These are phyloP conservation scores for Rhyacichthys aspro DNA, from an alignment of 2,797 vertebrate genomes.

Conservation along the genomic window DNA sequence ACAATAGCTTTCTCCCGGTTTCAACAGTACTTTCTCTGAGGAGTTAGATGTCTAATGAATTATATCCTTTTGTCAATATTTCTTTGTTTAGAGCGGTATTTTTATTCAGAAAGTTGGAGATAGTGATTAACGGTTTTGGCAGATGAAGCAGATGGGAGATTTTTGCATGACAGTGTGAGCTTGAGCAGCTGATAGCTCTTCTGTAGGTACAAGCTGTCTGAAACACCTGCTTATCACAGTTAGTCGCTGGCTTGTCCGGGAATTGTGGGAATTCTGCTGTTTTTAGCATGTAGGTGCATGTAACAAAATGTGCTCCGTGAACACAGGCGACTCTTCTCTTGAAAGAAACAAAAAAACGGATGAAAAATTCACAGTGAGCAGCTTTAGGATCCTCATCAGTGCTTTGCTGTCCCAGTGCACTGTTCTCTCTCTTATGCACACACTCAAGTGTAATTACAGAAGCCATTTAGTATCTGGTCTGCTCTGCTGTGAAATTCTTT, in stretches of 20 bases:
- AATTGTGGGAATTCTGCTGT: constrained; percentile 26
- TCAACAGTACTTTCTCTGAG: background rate
- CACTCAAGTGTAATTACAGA: constrained; percentile 68
- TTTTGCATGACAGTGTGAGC: constrained; percentile 38
- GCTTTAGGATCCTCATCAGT: constrained; percentile 62
- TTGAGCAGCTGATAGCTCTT: constrained; percentile 49
- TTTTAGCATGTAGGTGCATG: constrained; percentile 22
- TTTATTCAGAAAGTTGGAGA: constrained; percentile 2
- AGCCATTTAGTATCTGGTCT: constrained; percentile 54
- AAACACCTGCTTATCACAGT: constrained; percentile 49
- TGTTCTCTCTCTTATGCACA: constrained; percentile 51
- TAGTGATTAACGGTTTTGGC: constrained; percentile 2
- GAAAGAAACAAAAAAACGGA: constrained; percentile 35
- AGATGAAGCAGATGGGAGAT: constrained; percentile 41
- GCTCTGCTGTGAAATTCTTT: constrained; percentile 51
- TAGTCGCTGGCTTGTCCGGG: constrained; percentile 26
- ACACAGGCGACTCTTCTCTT: constrained; percentile 14
- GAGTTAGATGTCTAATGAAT: background rate
- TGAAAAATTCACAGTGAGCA: constrained; percentile 61
- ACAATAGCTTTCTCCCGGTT: constrained; percentile 11
- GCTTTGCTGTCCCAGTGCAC: constrained; percentile 50
- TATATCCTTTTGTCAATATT: background rate
- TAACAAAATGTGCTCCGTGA: constrained; percentile 29
- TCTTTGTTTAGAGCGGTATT: constrained; percentile 4
- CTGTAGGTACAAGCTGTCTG: constrained; percentile 34